Evolutionary conservation across 2,113 vertebrate genomes (phyloP).

Genomic region (Xenopus laevis): DNA sequence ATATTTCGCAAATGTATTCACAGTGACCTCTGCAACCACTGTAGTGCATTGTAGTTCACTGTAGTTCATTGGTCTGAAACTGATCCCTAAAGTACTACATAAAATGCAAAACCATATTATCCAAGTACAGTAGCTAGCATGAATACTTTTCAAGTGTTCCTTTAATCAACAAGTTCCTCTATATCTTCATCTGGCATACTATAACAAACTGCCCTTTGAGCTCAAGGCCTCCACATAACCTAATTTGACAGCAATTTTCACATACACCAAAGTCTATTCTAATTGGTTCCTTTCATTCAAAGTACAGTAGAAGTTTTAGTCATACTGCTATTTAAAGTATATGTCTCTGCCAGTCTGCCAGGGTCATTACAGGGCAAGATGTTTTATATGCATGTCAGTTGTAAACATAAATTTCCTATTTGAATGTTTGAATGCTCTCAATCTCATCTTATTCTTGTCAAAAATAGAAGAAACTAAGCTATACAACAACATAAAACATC

Average conservation of each 20-base stretch:
- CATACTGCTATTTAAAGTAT: slow-evolving; percentile 13
- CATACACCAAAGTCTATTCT: background rate
- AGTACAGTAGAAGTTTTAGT: background rate
- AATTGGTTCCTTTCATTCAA: slow-evolving; percentile 12
- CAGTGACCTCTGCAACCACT: no score
- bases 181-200: background rate
- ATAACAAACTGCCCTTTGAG: slow-evolving; percentile 8
- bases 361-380: background rate
- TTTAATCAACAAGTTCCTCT: slow-evolving; percentile 3
- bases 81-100: no score
- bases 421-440: no score
- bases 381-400: background rate
- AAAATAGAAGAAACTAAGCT: no score
- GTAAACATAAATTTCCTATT: background rate
- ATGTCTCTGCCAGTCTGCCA: background rate
- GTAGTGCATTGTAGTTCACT: no score
- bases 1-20: no score
- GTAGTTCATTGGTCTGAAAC: no score
- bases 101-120: no score
- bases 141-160: background rate
- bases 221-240: slow-evolving; percentile 1
- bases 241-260: slow-evolving; percentile 1
- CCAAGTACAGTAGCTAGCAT: background rate
- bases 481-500: no score
- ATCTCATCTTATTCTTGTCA: no score